Evolutionary conservation across 2,113 vertebrate species (phyloP).

Genomic region (Herpetotheres cachinnans): DNA sequence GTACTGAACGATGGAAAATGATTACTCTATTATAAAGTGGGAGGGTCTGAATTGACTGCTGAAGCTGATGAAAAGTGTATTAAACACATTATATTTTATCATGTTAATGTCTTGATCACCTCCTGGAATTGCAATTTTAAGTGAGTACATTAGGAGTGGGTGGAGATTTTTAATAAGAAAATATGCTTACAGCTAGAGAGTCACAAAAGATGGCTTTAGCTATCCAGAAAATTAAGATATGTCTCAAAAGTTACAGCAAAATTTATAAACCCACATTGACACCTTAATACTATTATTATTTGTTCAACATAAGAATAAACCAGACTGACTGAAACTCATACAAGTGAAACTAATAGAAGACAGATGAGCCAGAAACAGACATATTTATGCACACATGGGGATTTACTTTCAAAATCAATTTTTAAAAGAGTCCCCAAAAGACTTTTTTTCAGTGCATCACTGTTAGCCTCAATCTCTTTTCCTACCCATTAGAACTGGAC

Average conservation of each 20-base stretch:
- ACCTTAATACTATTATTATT: neutral
- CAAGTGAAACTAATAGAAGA: neutral
- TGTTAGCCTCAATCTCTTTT: slow-evolving; percentile 12
- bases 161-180: slow-evolving; percentile 11
- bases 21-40: neutral
- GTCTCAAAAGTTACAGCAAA: neutral
- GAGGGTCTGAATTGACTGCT: neutral
- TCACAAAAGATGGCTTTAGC: neutral
- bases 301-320: neutral
- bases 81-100: neutral
- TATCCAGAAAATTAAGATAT: neutral
- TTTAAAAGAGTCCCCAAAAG: neutral
- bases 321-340: neutral
- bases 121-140: neutral
- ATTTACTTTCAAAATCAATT: slow-evolving; percentile 34
- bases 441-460: neutral
- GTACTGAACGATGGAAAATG: neutral
- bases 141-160: neutral
- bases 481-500: neutral
- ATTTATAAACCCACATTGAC: neutral
- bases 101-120: slow-evolving; percentile 5
- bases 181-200: neutral
- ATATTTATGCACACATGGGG: neutral
- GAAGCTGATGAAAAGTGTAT: neutral
- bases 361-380: neutral